Conservation (phyloP, 2,113 vertebrate species). For the Dascyllus trimaculatus region DNA sequence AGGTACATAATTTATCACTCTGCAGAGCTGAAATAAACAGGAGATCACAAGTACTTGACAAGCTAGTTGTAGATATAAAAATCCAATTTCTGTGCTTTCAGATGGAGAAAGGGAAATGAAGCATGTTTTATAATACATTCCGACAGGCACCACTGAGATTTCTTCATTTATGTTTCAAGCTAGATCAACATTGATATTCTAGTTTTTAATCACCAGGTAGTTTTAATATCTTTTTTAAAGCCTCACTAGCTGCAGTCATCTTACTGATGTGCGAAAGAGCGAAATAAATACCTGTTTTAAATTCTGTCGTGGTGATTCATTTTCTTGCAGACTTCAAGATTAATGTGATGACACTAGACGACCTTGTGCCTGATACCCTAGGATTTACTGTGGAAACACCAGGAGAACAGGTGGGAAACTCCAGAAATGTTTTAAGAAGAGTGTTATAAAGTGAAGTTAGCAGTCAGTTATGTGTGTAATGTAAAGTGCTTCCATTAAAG, state of each 20-base stretch:
- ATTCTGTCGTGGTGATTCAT: background rate
- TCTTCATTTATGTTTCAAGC: background rate
- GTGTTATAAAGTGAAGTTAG: background rate
- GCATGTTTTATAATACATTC: too few relatives aligned
- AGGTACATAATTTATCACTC: conserved; percentile 1
- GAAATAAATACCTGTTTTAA: background rate
- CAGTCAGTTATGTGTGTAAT: background rate
- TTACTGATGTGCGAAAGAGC: too few relatives aligned
- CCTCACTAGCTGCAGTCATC: too few relatives aligned
- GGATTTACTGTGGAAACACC: conserved; percentile 29
- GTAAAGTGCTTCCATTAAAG: too few relatives aligned
- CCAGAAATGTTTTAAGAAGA: background rate
- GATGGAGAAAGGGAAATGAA: background rate
- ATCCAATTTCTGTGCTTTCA: background rate
- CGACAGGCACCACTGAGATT: too few relatives aligned
- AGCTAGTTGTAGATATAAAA: too few relatives aligned
- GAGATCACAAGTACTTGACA: background rate
- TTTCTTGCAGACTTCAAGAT: conserved; percentile 85
- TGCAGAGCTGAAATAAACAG: background rate
- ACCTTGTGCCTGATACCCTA: conserved; percentile 76
- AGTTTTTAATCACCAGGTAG: too few relatives aligned
- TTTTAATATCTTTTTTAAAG: too few relatives aligned
- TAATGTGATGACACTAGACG: conserved; percentile 90
- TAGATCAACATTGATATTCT: background rate
- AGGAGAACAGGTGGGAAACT: conserved; percentile 49